Base-by-base conservation (phyloP, 2,113 vertebrate genomes). In the Oenanthe melanoleuca region DNA sequence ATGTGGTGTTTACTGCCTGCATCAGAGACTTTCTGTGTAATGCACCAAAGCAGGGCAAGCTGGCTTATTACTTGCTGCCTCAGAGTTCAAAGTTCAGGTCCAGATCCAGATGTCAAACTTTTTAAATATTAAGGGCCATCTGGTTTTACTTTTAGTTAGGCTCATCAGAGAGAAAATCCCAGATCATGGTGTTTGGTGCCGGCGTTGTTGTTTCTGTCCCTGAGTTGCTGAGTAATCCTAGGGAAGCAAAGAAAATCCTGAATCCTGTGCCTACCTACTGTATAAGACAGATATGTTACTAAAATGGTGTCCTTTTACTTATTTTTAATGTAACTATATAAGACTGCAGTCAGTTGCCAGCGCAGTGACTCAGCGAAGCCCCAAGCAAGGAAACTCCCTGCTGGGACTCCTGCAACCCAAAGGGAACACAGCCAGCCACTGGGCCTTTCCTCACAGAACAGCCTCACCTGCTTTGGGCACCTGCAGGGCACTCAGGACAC, bases 301-400 rank as follows among this genome's bases (percentile, higher is more conserved):
- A 82, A 92, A 95, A 85, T 14, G 44, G 42, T 63, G 33, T 63
- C 47, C 12, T 82, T 66, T 85, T 25, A 21, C 52, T 82, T 89
- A 82, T 93, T 95, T 95, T 88, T 86, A 92, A 88, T 59, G 65
- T 37, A 57, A 45, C 60, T 52, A 12, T 20, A 37, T 23, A 69
- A 65, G 50, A 75, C 65, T 95, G 57, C 71, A 79, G 55, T 11
- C 53, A 72, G 78, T 18, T 47, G 80, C 66, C 80, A 89, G 63
- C 0, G 0, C 37, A 5, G 33, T 85, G 77, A 95, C 77, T 93
- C 92, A 90, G 95, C 88, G 88, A 63, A 89, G 67, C 60, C 52
- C 53, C 5, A 3, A 8, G 26, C 49, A 83, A 52, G 65, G 50
- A n/a, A 85, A 57, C 29, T 72, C 81, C 45, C 14, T 44, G 59